These are phyloP conservation scores for Notamacropus eugenii DNA, from an alignment of 2,797 vertebrate species.

Conservation along the genomic window DNA sequence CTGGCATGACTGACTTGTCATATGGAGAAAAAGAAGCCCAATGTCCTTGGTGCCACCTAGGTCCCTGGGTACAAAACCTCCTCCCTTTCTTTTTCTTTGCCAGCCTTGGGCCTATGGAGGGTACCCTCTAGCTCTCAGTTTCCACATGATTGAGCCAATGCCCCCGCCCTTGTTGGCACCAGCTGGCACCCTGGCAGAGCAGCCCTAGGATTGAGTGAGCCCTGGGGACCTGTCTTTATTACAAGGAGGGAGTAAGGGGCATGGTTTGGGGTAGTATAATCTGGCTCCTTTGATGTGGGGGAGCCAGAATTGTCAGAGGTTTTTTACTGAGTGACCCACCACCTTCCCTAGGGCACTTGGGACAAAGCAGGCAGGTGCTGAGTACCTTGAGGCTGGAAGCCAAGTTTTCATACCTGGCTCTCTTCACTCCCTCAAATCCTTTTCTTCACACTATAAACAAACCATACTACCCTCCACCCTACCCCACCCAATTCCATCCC, in stretches of 20 bases:
- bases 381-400: background rate
- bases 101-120: background rate
- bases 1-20: background rate
- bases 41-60: background rate
- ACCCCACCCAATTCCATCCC: no score
- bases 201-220: conserved; percentile 68
- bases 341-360: background rate
- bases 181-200: conserved; percentile 80
- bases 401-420: background rate
- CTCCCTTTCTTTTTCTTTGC: conserved; percentile 11
- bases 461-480: background rate
- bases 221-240: conserved; percentile 63
- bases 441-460: background rate
- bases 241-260: conserved; percentile 64
- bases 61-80: background rate
- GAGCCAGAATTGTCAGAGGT: background rate
- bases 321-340: background rate
- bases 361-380: background rate
- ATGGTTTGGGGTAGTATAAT: conserved; percentile 19
- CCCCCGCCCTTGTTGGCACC: conserved; percentile 81
- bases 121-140: conserved; percentile 81
- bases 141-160: conserved; percentile 85
- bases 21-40: background rate
- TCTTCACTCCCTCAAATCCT: background rate
- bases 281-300: conserved; percentile 21